phyloP scores from a whole-genome alignment of 1,140 invertebrate genomes.

The Atta cephalotes region DNA sequence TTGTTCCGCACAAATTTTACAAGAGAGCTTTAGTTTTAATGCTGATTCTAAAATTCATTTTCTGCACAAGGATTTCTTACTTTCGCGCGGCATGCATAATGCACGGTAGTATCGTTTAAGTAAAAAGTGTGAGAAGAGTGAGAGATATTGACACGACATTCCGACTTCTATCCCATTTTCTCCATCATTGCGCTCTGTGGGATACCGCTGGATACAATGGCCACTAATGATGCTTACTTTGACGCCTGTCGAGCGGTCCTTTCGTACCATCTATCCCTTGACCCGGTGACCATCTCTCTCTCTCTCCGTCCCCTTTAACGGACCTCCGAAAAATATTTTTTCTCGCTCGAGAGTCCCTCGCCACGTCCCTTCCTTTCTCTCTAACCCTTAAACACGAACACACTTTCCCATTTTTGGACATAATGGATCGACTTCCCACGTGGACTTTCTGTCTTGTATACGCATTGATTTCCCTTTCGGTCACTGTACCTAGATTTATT shows the following conservation, averaged over 20 bases:
- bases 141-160: conserved; percentile 30
- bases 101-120: not conserved
- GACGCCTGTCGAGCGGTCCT: conserved; percentile 40
- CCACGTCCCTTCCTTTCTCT: not conserved
- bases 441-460: not conserved
- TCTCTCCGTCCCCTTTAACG: conserved; percentile 26
- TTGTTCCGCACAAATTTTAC: not conserved
- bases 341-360: not conserved
- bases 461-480: conserved; percentile 16
- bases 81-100: not conserved
- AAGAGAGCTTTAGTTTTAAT: not conserved
- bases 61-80: not conserved
- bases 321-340: conserved; percentile 46
- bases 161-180: conserved; percentile 24
- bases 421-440: conserved; percentile 25
- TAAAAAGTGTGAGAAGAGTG: not conserved
- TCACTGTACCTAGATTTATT: not conserved
- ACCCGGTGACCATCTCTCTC: conserved; percentile 14
- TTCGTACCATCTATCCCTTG: conserved; percentile 41
- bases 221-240: conserved; percentile 62
- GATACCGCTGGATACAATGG: conserved; percentile 60
- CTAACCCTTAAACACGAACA: not conserved
- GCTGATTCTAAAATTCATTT: not conserved
- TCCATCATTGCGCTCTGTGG: not conserved
- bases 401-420: conserved; percentile 37